Conservation (phyloP, 2,113 vertebrate genomes). For the Pimephales promelas region DNA sequence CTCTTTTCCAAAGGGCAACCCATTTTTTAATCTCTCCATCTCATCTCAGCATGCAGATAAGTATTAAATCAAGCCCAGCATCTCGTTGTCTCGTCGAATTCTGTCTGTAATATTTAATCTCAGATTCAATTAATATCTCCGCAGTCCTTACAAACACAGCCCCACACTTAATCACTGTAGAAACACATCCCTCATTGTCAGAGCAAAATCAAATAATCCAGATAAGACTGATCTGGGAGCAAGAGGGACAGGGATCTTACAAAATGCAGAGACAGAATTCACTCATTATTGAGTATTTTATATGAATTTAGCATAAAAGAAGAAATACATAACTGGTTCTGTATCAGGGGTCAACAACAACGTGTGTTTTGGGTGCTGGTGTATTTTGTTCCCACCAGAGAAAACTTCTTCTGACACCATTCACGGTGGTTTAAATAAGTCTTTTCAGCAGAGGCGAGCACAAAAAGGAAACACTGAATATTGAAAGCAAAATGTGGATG, state of each 20-base stretch:
- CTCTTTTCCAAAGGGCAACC: not conserved
- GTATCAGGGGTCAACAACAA: not conserved
- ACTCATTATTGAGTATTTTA: not conserved
- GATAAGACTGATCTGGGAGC: not conserved
- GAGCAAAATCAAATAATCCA: slow-evolving; percentile 25
- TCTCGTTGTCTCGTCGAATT: not conserved
- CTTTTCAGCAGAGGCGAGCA: not conserved
- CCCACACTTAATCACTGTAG: not conserved
- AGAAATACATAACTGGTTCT: not conserved
- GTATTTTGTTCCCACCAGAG: not conserved
- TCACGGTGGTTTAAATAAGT: not conserved
- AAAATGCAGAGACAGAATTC: not conserved
- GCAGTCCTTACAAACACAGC: slow-evolving; percentile 10
- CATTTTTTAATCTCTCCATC: not conserved
- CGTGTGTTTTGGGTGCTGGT: not conserved
- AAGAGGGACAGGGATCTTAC: not conserved
- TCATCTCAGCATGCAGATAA: slow-evolving; percentile 16
- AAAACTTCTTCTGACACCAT: not conserved
- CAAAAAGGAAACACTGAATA: not conserved
- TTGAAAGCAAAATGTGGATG: not conserved
- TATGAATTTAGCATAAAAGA: not conserved
- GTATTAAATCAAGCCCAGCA: slow-evolving; percentile 17
- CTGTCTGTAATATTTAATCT: slow-evolving; percentile 36
- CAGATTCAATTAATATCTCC: slow-evolving; percentile 39
- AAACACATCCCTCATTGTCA: slow-evolving; percentile 38